A percentile compares a stretch with the other conserved stretches of the same genome.
Evolutionary conservation across 2,888 invertebrate species (phyloP).

Genomic region (Machimus rusticus): DNA sequence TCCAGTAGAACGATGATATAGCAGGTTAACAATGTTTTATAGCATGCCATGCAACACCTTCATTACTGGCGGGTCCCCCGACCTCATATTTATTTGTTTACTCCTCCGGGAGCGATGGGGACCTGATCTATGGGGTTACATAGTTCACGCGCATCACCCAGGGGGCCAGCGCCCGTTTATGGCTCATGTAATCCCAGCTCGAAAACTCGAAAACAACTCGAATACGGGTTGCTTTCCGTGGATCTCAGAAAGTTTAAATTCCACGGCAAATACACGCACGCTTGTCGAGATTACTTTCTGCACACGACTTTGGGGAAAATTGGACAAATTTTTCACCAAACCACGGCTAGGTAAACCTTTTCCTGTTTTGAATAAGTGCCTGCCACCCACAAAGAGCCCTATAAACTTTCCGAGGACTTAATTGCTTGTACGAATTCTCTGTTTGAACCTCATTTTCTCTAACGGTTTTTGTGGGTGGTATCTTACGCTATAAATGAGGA

Average conservation of each 20-base stretch:
- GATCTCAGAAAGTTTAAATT: background rate
- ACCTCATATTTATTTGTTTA: background rate
- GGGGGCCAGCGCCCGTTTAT: background rate
- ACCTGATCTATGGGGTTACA: background rate
- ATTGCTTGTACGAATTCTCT: background rate
- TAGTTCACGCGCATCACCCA: background rate
- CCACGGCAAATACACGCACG: background rate
- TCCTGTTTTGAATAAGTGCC: background rate
- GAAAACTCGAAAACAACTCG: background rate
- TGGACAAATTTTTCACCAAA: background rate
- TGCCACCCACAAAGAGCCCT: background rate
- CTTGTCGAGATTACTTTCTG: background rate
- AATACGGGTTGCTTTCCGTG: background rate
- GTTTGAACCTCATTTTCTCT: background rate
- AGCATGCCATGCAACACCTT: background rate
- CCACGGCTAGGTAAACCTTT: background rate
- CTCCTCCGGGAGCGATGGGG: background rate
- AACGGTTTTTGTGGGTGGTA: background rate
- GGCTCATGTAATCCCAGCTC: background rate
- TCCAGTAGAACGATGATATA: background rate
- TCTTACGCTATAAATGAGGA: background rate
- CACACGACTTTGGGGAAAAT: background rate
- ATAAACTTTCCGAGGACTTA: background rate
- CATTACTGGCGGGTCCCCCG: background rate
- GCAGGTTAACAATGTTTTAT: background rate